These are phyloP conservation scores for Ceuthmochares aereus DNA, from an alignment of 2,113 vertebrate species.

Conservation along the genomic window DNA sequence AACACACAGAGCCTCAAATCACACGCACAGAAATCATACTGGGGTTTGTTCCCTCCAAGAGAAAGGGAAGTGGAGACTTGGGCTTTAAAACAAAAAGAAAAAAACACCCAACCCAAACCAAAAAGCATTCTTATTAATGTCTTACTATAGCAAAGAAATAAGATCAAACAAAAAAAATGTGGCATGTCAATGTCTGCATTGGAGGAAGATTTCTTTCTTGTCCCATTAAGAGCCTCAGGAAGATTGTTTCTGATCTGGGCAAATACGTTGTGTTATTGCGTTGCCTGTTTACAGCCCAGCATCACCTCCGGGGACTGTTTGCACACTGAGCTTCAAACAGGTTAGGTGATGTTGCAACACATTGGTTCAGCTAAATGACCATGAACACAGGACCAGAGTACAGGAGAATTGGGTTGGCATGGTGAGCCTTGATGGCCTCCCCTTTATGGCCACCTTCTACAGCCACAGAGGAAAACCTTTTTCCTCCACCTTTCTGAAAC, in stretches of 20 bases:
- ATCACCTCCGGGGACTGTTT: not conserved
- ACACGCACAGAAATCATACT: not conserved
- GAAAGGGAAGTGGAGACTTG: not conserved
- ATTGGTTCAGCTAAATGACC: not conserved
- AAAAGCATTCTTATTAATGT: not conserved
- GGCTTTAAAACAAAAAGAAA: not conserved
- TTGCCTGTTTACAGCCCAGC: not conserved
- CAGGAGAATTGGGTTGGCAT: not conserved
- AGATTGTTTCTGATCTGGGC: not conserved
- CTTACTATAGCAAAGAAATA: not conserved
- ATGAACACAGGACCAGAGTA: fast-evolving
- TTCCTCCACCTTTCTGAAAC: not conserved
- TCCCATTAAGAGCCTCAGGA: not conserved
- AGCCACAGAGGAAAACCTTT: not conserved
- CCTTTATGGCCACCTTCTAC: fast-evolving
- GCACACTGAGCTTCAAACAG: not conserved
- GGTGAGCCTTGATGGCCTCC: not conserved
- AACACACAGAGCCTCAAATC: not conserved
- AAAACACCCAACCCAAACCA: not conserved
- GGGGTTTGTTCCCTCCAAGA: not conserved
- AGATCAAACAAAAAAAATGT: not conserved
- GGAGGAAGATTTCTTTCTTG: not conserved
- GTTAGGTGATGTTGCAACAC: not conserved
- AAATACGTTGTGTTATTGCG: fast-evolving
- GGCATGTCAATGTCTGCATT: not conserved